Percentiles rank a stretch among this genome's conserved stretches.
These are phyloP conservation scores for Nanorana parkeri DNA, from an alignment of 2,113 vertebrate species.

Conservation along the genomic window DNA sequence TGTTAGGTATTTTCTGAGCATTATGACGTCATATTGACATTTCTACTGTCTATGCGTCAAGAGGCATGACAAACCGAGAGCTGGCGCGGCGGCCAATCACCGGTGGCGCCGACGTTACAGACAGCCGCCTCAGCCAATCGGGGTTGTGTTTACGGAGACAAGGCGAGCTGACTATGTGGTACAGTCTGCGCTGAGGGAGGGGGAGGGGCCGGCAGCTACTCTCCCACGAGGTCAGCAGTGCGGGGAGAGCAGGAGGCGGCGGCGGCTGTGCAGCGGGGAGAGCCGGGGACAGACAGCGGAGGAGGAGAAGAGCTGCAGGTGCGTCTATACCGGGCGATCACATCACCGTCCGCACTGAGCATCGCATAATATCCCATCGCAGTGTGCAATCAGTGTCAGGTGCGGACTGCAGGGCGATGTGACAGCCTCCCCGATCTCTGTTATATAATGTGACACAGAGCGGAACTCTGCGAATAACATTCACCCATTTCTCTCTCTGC, in stretches of 20 bases:
- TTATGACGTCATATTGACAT: background rate
- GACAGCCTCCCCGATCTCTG: no score
- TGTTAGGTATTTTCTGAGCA: background rate
- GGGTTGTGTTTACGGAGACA: background rate
- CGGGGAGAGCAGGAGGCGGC: background rate
- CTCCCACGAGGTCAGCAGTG: slow-evolving; percentile 54
- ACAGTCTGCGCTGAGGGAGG: no score
- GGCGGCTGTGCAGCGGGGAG: background rate
- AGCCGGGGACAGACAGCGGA: no score
- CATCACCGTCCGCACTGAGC: no score
- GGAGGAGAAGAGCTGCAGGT: slow-evolving; percentile 10
- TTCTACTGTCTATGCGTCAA: background rate
- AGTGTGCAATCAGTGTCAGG: no score
- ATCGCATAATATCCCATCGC: no score
- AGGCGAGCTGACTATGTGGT: background rate
- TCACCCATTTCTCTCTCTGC: background rate
- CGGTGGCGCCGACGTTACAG: background rate
- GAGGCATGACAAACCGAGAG: background rate
- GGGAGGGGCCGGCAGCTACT: slow-evolving; percentile 44
- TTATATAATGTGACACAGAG: no score
- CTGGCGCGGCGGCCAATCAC: slow-evolving; percentile 57
- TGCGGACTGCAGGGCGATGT: no score
- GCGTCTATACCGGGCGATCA: background rate
- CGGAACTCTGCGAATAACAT: no score
- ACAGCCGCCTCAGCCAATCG: background rate